Base-by-base conservation (phyloP, 1,140 invertebrate species). In the Muscidifurax raptorellus region DNA sequence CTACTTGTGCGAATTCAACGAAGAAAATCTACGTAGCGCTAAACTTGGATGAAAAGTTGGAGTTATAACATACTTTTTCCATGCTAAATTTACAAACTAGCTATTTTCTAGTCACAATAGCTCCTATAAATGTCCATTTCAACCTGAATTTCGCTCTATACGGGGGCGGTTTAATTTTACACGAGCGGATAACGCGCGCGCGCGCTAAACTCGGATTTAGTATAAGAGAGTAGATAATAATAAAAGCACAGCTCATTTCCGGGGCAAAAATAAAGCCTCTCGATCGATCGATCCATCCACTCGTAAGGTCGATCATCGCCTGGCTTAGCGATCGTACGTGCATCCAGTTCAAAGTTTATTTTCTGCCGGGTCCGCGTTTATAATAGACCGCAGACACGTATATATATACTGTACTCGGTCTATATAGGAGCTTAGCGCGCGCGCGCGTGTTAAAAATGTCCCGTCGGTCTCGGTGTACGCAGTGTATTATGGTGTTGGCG, bases 331-430 rank as follows among this genome's bases (percentile, higher is more conserved):
- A 74, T 22, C 9, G 22, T 30, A 74, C 18, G 4, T 10, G 22
- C 72, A 74, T 74, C 22, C 12, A 36, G 72, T 40, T 13, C 9
- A 28, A 64, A 78, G 76, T 78, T 78, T 78, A 78, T 64, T 64
- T 78, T 78, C 40, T 64, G 76, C 52, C n/a, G 15, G 6, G 7
- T 32, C 27, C 22, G 40, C 27, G 76, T 78, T 78, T 78, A 78
- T 78, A 78, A 78, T 75, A 75, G 72, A 44, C 27, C 52, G 22
- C 13, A 72, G 28, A 32, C 30, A 72, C 71, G 28, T 72, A 32
- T 2, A 18, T 22, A n/a, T n/a, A n/a, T n/a, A n/a, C n/a, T n/a
- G 10, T 22, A 2, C 25, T 30, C 28, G 25, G 25, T 69, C 66
- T 69, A 69, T 69, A 69, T 69, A 69, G 25, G 28, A 27, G 72